phyloP scores from a whole-genome alignment of 2,797 vertebrate genomes.

The Sparidentex hasta region DNA sequence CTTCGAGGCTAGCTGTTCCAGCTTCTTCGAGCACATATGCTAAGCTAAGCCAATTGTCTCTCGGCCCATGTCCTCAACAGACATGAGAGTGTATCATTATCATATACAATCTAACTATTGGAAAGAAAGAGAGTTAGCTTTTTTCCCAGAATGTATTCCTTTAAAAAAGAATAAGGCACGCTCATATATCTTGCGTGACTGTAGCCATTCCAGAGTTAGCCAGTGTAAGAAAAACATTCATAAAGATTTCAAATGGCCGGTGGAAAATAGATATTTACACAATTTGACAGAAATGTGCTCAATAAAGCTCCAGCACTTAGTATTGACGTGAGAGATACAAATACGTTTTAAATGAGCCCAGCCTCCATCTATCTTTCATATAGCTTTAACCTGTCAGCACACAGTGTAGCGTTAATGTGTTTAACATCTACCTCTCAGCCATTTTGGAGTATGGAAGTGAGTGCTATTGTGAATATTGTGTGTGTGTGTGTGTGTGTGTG shows the following conservation, averaged over 20 bases:
- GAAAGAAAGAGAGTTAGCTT: background rate
- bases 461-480: background rate
- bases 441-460: background rate
- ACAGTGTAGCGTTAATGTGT: constrained; percentile 41
- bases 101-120: background rate
- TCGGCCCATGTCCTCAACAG: background rate
- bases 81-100: background rate
- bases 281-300: background rate
- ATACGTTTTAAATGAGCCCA: background rate
- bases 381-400: constrained; percentile 18
- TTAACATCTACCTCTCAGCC: constrained; percentile 24
- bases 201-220: background rate
- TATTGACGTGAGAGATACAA: background rate
- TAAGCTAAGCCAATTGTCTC: constrained; percentile 8
- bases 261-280: background rate
- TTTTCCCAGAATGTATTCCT: background rate
- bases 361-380: background rate
- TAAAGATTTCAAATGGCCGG: background rate
- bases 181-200: background rate
- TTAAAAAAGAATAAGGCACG: background rate
- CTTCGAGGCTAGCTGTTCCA: background rate
- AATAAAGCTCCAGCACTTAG: background rate
- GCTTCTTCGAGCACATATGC: background rate
- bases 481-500: too few relatives aligned
- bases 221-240: background rate